Evolutionary conservation across 2,888 invertebrate genomes (phyloP), one percentile per base, ranked within the genome.

Genomic region (Clivina fossor): DNA sequence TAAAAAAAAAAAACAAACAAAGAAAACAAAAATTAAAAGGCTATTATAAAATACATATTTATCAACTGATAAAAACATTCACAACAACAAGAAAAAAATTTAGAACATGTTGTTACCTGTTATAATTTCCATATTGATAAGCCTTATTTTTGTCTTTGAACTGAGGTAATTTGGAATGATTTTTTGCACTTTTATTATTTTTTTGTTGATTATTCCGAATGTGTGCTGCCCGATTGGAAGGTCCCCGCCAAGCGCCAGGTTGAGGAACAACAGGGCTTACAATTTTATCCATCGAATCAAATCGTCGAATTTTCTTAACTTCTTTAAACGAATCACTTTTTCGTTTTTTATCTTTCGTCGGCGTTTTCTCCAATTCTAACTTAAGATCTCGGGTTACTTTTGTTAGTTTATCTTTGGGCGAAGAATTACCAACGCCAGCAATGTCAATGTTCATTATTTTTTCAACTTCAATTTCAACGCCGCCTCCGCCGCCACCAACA

Each of bases 61-160:
- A 24, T 24, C 4, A 7, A 24, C 9, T 24, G 9, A 24, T 24
- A 24, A 24, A 24, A 24, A 24, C 9, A 24, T 24, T 24, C 9
- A 24, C 26, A 7, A 24, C 9, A 7, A 28, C 32, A 18, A 19
- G 38, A 30, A 9, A 24, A 7, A 28, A 43, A 9, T 47, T 41
- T 56, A 60, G 56, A 57, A 59, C 32, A 59, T 58, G 19, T 41
- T 62, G 40, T 66, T 65, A 84, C 76, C 92, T 86, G 72, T 93
- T 91, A 75, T 96, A 98, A 76, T 99, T 99, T 54, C 99, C 98
- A 78, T 89, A 95, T 68, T 92, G 90, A 76, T 93, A 96, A 69
- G 83, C 83, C 56, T 83, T 81, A 70, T 89, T 85, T 70, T 88
- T 88, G 16, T 83, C 78, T 64, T 88, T 83, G 74, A 90, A 91